These are phyloP conservation scores for Lota lota DNA, from an alignment of 2,113 vertebrate genomes.

Conservation along the genomic window DNA sequence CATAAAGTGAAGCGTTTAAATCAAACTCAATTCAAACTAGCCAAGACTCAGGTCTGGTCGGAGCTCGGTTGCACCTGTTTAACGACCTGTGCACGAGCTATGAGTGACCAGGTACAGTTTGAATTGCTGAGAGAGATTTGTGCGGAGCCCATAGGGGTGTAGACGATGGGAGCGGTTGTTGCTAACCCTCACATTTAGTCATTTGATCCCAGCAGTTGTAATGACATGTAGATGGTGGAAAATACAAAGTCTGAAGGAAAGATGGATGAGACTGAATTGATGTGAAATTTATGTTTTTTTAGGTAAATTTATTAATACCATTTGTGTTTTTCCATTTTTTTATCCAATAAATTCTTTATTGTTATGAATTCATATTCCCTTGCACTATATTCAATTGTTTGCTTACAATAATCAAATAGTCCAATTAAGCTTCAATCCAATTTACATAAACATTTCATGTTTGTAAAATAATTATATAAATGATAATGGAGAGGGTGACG, in stretches of 20 bases:
- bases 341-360: constrained; percentile 36
- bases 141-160: constrained; percentile 17
- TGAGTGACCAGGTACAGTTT: constrained; percentile 5
- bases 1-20: constrained; percentile 27
- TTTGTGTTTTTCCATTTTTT: constrained; percentile 34
- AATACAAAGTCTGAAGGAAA: constrained; percentile 50
- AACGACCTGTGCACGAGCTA: neutral
- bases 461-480: too few species aligned
- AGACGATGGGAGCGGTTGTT: too few species aligned
- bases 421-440: too few species aligned
- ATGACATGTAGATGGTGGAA: constrained; percentile 57
- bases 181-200: constrained; percentile 3
- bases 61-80: neutral
- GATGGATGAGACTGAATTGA: constrained; percentile 21
- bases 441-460: too few species aligned
- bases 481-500: too few species aligned
- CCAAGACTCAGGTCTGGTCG: neutral
- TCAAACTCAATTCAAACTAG: neutral
- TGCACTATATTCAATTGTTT: neutral
- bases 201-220: constrained; percentile 30
- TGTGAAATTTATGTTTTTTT: constrained; percentile 23
- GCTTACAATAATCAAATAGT: too few species aligned
- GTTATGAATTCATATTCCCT: neutral
- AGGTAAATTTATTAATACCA: constrained; percentile 1
- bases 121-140: constrained; percentile 17